phyloP scores from a whole-genome alignment of 1,140 invertebrate species.

The Drosophila virilis region DNA sequence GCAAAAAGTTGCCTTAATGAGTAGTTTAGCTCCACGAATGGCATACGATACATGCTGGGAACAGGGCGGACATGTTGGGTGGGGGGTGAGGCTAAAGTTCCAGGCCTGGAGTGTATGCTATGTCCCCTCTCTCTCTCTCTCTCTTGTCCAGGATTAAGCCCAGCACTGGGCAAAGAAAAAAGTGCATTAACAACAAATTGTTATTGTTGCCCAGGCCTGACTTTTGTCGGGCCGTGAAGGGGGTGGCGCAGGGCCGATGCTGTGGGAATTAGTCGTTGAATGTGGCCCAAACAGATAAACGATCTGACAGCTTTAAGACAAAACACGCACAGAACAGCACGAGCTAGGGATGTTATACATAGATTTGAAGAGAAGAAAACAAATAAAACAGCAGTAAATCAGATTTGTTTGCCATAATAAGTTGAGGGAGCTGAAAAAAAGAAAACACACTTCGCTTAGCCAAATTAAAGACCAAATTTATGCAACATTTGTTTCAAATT shows the following conservation, averaged over 20 bases:
- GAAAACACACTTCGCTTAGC: background rate
- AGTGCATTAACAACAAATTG: constrained; percentile 79
- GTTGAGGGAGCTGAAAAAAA: background rate
- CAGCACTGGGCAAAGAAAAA: constrained; percentile 41
- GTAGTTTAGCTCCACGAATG: constrained; percentile 50
- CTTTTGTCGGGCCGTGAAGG: constrained; percentile 29
- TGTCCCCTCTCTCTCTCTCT: too few relatives aligned
- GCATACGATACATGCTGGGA: too few relatives aligned
- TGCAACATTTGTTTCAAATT: too few relatives aligned
- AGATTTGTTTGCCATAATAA: constrained; percentile 27
- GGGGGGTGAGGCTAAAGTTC: background rate
- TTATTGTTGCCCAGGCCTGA: constrained; percentile 63
- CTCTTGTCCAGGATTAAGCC: constrained; percentile 10
- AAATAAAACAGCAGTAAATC: constrained; percentile 25
- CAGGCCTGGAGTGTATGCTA: constrained; percentile 4
- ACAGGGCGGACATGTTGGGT: too few relatives aligned
- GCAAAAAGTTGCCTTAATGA: constrained; percentile 64
- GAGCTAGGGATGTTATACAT: background rate
- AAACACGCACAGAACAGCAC: background rate
- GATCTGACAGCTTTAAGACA: constrained; percentile 22
- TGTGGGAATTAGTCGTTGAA: constrained; percentile 15
- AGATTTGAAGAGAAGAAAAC: background rate
- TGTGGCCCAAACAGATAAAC: constrained; percentile 24
- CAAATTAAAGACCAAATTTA: too few relatives aligned
- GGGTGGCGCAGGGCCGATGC: background rate